phyloP scores from a whole-genome alignment of 2,797 vertebrate species.

The Melanotaenia parkinsoni region DNA sequence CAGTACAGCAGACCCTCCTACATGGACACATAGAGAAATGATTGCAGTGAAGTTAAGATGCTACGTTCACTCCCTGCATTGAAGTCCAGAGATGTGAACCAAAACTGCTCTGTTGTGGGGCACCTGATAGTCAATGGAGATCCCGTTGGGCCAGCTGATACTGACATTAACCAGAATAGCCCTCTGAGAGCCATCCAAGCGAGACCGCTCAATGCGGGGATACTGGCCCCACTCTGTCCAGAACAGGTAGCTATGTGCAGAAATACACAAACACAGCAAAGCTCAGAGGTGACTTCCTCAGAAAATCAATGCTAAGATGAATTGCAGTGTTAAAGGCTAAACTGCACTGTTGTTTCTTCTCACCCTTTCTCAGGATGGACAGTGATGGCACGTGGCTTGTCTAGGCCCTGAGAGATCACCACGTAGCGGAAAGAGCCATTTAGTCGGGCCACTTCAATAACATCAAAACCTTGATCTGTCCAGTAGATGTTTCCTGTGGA shows the following conservation, averaged over 20 bases:
- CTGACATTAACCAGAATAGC: conserved; percentile 92
- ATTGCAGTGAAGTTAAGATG: background rate
- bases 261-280: conserved; percentile 30
- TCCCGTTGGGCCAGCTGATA: conserved; percentile 98
- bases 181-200: conserved; percentile 90
- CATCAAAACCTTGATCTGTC: conserved; percentile 98
- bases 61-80: background rate
- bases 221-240: conserved; percentile 99
- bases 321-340: conserved; percentile 17
- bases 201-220: conserved; percentile 95
- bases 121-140: conserved; percentile 96
- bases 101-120: background rate
- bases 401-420: conserved; percentile 95
- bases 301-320: conserved; percentile 25
- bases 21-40: conserved; percentile 1
- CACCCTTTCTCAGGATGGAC: conserved; percentile 96
- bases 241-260: conserved; percentile 89
- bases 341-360: conserved; percentile 50
- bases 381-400: conserved; percentile 96
- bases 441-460: conserved; percentile 95
- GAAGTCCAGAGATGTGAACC: background rate
- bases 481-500: conserved; percentile 96
- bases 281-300: conserved; percentile 11
- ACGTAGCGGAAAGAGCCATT: conserved; percentile 98
- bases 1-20: conserved; percentile 95